Base-by-base conservation (phyloP, 2,113 vertebrate genomes). In the Fulica atra region DNA sequence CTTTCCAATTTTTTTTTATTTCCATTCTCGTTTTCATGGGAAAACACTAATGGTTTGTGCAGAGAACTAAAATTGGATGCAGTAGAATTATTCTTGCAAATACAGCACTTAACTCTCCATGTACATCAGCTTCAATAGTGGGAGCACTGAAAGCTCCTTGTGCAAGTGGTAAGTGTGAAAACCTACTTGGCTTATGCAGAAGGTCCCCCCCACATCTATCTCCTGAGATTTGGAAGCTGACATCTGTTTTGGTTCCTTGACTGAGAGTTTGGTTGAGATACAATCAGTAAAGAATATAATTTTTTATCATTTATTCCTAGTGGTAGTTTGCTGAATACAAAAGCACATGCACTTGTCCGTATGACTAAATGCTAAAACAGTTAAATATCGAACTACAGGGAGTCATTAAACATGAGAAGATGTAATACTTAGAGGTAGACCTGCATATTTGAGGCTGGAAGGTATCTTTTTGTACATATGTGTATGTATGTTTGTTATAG, bases 181-280 rank as follows among this genome's bases (percentile, higher is more conserved):
- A 91, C 68, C 63, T 86, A 46, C 64, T 94, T 92, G 80, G 69
- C 77, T 85, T 95, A 93, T 82, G 77, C 63, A 89, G 74, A 72
- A 84, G 42, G 46, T 40, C 91, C 17, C 48, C 68, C 35, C 64
- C 59, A 9, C 25, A 16, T 44, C 66, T 36, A 81, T 77, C 94
- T 96, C 95, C 25, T 86, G 91, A 94, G 96, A 89, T 94, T 96
- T 91, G 53, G 63, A 94, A 95, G 85, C 85, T 94, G 95, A 96
- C 96, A 93, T 94, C 89, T 95, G 91, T 89, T 97, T 94, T 94
- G 92, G 70, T 96, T 97, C 68, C 89, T 82, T 77, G 54, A 84
- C 71, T 0, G 1, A 84, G 56, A 44, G 38, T 85, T 91, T 90
- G 59, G 63, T 95, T 92, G 81, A 81, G 93, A 82, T 89, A 63